phyloP scores from a whole-genome alignment of 2,888 invertebrate species.

The Thumatha senex region DNA sequence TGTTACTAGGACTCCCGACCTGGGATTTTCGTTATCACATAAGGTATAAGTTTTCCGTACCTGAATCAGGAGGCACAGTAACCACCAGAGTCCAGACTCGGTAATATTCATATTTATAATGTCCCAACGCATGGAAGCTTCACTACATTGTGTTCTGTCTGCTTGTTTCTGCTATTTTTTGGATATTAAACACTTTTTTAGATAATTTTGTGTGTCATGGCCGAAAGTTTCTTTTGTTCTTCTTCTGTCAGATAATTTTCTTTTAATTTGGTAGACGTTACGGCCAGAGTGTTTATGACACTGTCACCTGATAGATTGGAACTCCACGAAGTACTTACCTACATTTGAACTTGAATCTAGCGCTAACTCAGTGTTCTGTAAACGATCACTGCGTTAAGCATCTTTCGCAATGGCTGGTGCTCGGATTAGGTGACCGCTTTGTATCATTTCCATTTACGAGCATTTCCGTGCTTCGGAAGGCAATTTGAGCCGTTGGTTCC shows the following conservation, averaged over 20 bases:
- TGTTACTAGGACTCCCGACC: too few species aligned
- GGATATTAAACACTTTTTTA: constrained; percentile 40
- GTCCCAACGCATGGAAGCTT: constrained; percentile 12
- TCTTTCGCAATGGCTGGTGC: too few species aligned
- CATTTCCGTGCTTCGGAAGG: too few species aligned
- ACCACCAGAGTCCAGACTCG: constrained; percentile 54
- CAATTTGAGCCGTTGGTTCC: too few species aligned
- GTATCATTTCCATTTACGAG: too few species aligned
- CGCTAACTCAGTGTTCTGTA: too few species aligned
- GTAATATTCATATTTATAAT: constrained; percentile 58
- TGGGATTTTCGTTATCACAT: too few species aligned
- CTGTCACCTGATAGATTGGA: constrained; percentile 17
- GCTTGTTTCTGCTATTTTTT: constrained; percentile 7
- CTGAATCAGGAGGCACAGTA: constrained; percentile 64
- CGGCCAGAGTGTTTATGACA: constrained; percentile 29
- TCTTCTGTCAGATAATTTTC: constrained; percentile 29
- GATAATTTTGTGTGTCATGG: constrained; percentile 57
- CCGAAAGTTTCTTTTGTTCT: constrained; percentile 66
- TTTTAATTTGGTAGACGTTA: constrained; percentile 32
- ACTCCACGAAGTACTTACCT: background rate
- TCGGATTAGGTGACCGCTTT: too few species aligned
- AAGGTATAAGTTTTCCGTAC: constrained; percentile 31
- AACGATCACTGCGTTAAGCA: too few species aligned
- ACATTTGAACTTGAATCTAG: background rate
- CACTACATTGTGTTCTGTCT: constrained; percentile 50